A percentile compares a stretch with the other conserved stretches of the same genome.
These are phyloP conservation scores for Drosophila robusta DNA, from an alignment of 2,888 invertebrate genomes.

Conservation along the genomic window DNA sequence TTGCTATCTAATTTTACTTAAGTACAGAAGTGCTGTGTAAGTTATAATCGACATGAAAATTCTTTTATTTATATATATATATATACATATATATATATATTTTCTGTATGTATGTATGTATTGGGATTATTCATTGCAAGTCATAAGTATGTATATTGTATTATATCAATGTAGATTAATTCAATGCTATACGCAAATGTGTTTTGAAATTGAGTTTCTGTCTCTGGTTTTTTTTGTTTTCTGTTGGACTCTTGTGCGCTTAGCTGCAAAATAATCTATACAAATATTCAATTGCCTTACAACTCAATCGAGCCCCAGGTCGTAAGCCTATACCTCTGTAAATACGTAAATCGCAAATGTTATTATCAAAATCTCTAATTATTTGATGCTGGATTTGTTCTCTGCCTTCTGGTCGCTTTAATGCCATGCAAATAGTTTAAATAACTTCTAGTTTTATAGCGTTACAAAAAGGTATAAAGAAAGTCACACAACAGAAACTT, in stretches of 20 bases:
- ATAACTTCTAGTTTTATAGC: conserved; percentile 30
- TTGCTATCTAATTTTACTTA: conserved; percentile 72
- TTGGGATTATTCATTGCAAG: conserved; percentile 48
- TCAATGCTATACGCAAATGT: conserved; percentile 48
- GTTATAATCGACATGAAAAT: conserved; percentile 75
- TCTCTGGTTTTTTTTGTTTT: conserved; percentile 17
- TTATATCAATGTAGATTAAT: conserved; percentile 54
- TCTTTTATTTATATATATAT: conserved; percentile 19
- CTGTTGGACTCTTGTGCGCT: conserved; percentile 76
- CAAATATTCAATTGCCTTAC: conserved; percentile 62
- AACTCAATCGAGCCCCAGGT: conserved; percentile 51
- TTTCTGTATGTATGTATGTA: conserved; percentile 18
- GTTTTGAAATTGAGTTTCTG: conserved; percentile 49
- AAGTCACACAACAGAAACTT: conserved; percentile 62
- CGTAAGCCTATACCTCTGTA: conserved; percentile 59
- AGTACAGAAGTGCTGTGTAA: conserved; percentile 55
- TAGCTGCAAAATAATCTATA: conserved; percentile 66
- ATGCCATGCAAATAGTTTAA: conserved; percentile 26
- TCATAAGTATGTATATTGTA: conserved; percentile 38
- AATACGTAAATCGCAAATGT: conserved; percentile 62
- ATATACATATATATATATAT: conserved; percentile 8
- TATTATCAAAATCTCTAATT: conserved; percentile 69
- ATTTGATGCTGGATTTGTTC: conserved; percentile 17
- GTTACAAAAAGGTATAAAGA: conserved; percentile 24
- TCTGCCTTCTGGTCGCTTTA: conserved; percentile 15